phyloP scores from a whole-genome alignment of 2,888 invertebrate genomes.

The Tubulanus polymorphus region DNA sequence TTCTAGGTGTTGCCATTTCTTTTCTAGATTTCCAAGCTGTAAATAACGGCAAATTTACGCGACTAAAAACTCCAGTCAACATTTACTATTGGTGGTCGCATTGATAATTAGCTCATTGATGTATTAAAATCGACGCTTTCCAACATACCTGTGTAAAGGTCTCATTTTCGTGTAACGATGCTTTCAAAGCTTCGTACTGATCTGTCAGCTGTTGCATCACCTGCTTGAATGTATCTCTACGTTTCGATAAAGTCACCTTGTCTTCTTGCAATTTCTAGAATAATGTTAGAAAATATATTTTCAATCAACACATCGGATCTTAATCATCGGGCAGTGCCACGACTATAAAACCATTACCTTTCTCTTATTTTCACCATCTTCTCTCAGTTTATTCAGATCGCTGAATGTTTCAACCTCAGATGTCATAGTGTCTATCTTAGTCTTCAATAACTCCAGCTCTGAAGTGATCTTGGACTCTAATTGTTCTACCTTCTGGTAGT shows the following conservation, averaged over 20 bases:
- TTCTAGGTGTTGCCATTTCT: constrained; percentile 66
- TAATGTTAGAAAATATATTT: background rate
- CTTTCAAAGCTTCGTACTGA: constrained; percentile 55
- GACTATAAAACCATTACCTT: constrained; percentile 28
- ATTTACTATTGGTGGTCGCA: too few relatives aligned
- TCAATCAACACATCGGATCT: background rate
- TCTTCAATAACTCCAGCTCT: constrained; percentile 56
- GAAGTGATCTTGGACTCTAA: constrained; percentile 66
- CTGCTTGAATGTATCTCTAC: constrained; percentile 44
- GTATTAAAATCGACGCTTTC: too few relatives aligned
- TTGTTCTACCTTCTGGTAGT: constrained; percentile 59
- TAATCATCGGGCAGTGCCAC: background rate
- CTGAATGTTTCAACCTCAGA: constrained; percentile 62
- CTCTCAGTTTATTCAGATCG: constrained; percentile 59
- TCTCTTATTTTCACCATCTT: constrained; percentile 60
- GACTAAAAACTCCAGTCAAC: too few relatives aligned
- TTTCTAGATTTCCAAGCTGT: constrained; percentile 68
- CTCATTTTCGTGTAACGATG: constrained; percentile 67
- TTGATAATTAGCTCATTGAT: too few relatives aligned
- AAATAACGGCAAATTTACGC: too few relatives aligned
- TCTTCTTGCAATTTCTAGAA: constrained; percentile 48
- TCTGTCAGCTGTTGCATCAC: constrained; percentile 38
- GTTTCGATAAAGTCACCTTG: constrained; percentile 39
- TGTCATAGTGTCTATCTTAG: constrained; percentile 59
- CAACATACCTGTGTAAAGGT: constrained; percentile 54